Percentiles rank a stretch among this genome's conserved stretches.
Evolutionary conservation across 2,797 vertebrate species (phyloP).

Genomic region (Enteromius radiatus): DNA sequence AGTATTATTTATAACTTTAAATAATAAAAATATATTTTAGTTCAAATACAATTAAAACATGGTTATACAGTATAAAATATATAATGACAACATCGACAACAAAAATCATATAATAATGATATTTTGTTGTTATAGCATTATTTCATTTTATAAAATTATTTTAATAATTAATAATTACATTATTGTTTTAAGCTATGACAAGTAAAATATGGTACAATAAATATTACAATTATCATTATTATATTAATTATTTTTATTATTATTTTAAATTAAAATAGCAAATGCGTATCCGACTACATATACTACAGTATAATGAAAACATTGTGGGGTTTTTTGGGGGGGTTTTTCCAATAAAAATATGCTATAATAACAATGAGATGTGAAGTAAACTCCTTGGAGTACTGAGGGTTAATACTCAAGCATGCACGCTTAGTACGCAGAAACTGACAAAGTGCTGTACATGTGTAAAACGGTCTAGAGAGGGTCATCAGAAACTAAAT

Average conservation of each 20-base stretch:
- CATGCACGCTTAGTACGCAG: not conserved
- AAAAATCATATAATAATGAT: not conserved
- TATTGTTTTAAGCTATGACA: not conserved
- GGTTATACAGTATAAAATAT: not conserved
- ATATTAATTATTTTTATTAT: not conserved
- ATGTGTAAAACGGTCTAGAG: too few relatives aligned
- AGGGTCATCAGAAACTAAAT: not conserved
- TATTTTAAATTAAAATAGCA: not conserved
- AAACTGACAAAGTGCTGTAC: not conserved
- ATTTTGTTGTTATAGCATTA: not conserved
- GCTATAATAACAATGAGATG: not conserved
- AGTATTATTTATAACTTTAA: not conserved
- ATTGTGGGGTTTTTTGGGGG: too few relatives aligned
- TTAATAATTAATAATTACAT: too few relatives aligned
- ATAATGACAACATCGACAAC: too few relatives aligned
- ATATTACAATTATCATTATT: not conserved
- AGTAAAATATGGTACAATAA: not conserved
- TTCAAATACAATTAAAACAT: not conserved
- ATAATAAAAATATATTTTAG: not conserved
- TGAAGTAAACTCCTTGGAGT: not conserved
- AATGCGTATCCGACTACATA: not conserved
- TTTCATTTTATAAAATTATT: not conserved
- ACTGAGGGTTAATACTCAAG: not conserved
- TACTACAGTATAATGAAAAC: not conserved
- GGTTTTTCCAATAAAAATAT: not conserved